Conservation (phyloP, 2,888 invertebrate species). For the Phania funesta region DNA sequence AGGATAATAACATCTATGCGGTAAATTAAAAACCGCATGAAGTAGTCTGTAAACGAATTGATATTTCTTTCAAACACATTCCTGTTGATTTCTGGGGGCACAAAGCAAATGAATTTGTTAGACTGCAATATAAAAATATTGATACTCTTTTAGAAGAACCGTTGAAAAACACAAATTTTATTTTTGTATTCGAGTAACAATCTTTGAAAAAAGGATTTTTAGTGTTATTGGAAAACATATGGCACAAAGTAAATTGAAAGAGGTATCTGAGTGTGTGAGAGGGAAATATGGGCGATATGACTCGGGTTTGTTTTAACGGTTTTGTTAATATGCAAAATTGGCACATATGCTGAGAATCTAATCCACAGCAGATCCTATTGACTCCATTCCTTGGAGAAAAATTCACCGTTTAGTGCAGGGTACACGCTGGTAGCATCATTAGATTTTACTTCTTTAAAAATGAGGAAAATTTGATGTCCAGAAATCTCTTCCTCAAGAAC, state of each 20-base stretch:
- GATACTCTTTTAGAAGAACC: slow-evolving; percentile 50
- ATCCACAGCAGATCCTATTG: too few relatives aligned
- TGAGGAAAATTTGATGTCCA: too few relatives aligned
- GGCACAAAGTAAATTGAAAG: slow-evolving; percentile 54
- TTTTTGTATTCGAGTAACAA: slow-evolving; percentile 35
- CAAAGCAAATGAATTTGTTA: slow-evolving; percentile 57
- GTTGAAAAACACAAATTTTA: slow-evolving; percentile 12
- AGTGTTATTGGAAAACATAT: slow-evolving; percentile 44
- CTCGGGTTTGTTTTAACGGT: background rate
- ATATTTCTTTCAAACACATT: slow-evolving; percentile 58
- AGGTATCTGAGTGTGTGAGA: background rate
- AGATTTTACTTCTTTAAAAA: too few relatives aligned
- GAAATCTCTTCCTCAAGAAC: too few relatives aligned
- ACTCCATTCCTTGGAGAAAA: too few relatives aligned
- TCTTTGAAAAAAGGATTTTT: slow-evolving; percentile 53
- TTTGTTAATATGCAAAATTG: too few relatives aligned
- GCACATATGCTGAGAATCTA: too few relatives aligned
- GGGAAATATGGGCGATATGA: background rate
- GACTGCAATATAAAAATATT: slow-evolving; percentile 42
- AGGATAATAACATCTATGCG: slow-evolving; percentile 66
- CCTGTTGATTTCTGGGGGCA: slow-evolving; percentile 12
- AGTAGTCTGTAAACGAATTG: slow-evolving; percentile 60
- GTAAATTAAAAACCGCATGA: slow-evolving; percentile 66
- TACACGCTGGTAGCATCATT: too few relatives aligned
- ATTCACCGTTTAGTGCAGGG: too few relatives aligned